These are phyloP conservation scores for Desmodus rotundus DNA, from an alignment of 2,113 vertebrate species.

Conservation along the genomic window DNA sequence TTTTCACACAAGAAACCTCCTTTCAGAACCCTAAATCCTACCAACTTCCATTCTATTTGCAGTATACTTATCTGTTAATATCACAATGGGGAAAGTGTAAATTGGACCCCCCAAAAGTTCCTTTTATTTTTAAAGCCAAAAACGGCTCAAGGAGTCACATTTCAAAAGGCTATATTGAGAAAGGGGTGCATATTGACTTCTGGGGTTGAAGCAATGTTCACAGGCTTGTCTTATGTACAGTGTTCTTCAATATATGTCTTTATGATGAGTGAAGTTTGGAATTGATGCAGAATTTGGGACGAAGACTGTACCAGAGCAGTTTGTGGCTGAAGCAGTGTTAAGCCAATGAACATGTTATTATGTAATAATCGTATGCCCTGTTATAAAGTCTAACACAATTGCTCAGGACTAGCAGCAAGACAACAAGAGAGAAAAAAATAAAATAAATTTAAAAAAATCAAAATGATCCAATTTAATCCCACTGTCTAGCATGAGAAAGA, in stretches of 20 bases:
- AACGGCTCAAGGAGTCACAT: conserved; percentile 72
- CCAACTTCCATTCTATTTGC: conserved; percentile 76
- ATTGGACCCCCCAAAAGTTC: conserved; percentile 50
- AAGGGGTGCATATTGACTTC: conserved; percentile 56
- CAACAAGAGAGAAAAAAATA: neutral
- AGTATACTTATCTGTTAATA: conserved; percentile 71
- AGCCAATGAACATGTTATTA: neutral
- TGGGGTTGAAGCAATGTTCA: neutral
- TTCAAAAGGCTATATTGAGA: conserved; percentile 70
- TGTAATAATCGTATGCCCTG: neutral
- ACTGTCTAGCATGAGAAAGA: neutral
- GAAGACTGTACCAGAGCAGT: neutral
- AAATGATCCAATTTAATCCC: neutral
- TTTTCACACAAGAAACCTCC: conserved; percentile 77
- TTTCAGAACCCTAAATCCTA: conserved; percentile 73
- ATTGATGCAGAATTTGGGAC: neutral
- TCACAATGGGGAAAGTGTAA: conserved; percentile 73
- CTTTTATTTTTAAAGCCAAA: conserved; percentile 78
- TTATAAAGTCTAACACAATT: neutral
- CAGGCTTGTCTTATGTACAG: conserved; percentile 22
- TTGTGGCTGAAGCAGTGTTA: neutral
- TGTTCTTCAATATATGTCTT: neutral
- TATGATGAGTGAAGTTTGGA: conserved; percentile 7
- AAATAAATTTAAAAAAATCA: neutral
- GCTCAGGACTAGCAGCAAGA: neutral